Evolutionary conservation across 2,888 invertebrate species (phyloP).

Genomic region (Acrobasis consociella): DNA sequence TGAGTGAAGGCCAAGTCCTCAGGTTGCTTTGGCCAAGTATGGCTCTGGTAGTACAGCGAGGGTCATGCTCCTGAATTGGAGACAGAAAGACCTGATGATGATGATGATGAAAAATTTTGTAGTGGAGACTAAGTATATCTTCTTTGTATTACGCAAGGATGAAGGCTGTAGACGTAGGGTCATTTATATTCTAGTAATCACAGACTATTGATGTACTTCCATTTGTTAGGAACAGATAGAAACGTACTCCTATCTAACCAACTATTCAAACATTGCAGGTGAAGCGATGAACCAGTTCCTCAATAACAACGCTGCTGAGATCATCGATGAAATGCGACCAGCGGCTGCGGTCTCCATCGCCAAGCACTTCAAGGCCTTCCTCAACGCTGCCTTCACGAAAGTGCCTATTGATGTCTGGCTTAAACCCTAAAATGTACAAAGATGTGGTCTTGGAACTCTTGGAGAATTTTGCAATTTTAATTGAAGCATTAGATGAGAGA

Average conservation of each 20-base stretch:
- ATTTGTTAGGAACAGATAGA: too few relatives aligned
- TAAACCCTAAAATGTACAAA: conserved; percentile 52
- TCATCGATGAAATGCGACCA: conserved; percentile 92
- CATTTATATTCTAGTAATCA: too few relatives aligned
- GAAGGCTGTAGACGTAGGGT: too few relatives aligned
- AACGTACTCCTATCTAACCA: background rate
- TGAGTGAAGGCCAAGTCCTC: too few relatives aligned
- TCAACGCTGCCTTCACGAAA: conserved; percentile 88
- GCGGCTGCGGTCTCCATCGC: conserved; percentile 88
- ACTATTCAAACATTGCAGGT: conserved; percentile 68
- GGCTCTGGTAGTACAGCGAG: too few relatives aligned
- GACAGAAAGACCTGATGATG: too few relatives aligned
- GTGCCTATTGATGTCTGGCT: conserved; percentile 89
- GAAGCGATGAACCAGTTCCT: conserved; percentile 93
- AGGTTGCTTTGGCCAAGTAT: too few relatives aligned
- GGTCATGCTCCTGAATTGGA: too few relatives aligned
- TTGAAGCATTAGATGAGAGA: background rate
- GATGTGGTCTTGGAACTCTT: conserved; percentile 6
- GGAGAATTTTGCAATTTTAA: background rate
- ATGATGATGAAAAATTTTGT: too few relatives aligned
- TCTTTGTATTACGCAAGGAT: too few relatives aligned
- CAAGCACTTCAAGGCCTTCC: conserved; percentile 87
- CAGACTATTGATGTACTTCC: too few relatives aligned
- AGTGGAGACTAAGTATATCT: too few relatives aligned
- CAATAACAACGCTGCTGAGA: conserved; percentile 90